Conservation (phyloP, 1,140 invertebrate genomes). For the Ceratosolen solmsi region DNA sequence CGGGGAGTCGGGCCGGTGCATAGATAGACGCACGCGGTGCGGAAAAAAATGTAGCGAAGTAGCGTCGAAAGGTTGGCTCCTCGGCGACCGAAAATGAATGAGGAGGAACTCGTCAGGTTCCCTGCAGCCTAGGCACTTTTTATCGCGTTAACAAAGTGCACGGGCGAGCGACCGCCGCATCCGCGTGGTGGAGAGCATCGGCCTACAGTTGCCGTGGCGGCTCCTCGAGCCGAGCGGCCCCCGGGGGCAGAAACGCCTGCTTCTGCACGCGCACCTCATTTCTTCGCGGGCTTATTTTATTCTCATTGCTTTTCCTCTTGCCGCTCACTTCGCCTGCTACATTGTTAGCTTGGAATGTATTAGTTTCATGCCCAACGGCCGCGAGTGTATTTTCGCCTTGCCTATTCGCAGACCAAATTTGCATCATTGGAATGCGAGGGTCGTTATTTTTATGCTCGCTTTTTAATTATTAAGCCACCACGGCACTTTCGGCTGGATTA, state of each 20-base stretch:
- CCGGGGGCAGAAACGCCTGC: not conserved
- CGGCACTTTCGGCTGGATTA: too few species aligned
- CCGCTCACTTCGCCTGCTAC: not conserved
- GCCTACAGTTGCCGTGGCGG: too few species aligned
- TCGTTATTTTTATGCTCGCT: not conserved
- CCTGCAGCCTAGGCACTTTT: not conserved
- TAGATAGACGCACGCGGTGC: too few species aligned
- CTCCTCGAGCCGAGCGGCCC: not conserved
- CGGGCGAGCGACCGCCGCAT: not conserved
- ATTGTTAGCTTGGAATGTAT: slow-evolving; percentile 14
- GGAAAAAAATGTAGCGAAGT: not conserved
- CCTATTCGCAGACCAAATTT: not conserved
- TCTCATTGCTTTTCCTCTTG: too few species aligned
- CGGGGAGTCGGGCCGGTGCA: too few species aligned
- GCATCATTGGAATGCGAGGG: not conserved
- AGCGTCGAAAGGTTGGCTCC: not conserved
- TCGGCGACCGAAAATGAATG: not conserved
- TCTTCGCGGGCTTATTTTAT: too few species aligned
- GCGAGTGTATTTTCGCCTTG: not conserved
- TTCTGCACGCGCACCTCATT: not conserved
- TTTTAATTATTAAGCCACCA: too few species aligned
- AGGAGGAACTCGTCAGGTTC: not conserved
- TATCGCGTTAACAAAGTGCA: slow-evolving; percentile 25
- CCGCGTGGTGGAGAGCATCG: not conserved
- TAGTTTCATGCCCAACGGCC: not conserved